Conservation (phyloP, 2,888 invertebrate species). For the Steinernema carpocapsae region DNA sequence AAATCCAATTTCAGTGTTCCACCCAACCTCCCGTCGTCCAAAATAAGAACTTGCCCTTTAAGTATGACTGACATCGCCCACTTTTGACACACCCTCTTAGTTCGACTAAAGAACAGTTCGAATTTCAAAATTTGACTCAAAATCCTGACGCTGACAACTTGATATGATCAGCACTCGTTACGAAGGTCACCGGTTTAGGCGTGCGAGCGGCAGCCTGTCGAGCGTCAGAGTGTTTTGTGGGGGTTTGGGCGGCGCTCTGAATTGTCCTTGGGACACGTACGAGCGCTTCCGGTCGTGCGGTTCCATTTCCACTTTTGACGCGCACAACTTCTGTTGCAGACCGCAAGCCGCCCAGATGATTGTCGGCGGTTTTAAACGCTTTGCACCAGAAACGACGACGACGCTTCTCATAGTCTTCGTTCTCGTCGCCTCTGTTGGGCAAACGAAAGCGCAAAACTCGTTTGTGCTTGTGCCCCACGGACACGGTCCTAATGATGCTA, state of each 20-base stretch:
- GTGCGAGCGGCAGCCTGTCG: neutral
- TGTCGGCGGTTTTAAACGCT: neutral
- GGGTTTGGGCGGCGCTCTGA: too few species aligned
- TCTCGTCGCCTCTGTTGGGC: neutral
- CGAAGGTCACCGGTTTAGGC: slow-evolving; percentile 1
- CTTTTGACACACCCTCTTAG: neutral
- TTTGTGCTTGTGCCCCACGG: slow-evolving; percentile 59
- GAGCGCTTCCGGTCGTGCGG: neutral
- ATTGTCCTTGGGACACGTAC: neutral
- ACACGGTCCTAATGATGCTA: slow-evolving; percentile 57
- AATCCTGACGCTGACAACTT: neutral
- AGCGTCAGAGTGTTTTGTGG: too few species aligned
- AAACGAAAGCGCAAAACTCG: slow-evolving; percentile 49
- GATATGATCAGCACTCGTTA: neutral
- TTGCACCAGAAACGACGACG: neutral
- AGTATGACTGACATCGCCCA: neutral
- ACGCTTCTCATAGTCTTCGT: neutral
- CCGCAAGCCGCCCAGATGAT: neutral
- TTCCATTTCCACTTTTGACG: neutral
- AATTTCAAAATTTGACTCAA: too few species aligned
- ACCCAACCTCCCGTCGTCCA: too few species aligned
- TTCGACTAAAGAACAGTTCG: neutral
- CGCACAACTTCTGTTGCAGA: neutral
- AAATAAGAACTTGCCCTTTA: neutral
- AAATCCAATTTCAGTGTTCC: too few species aligned